Evolutionary conservation across 2,888 invertebrate species (phyloP).

Genomic region (Acanthosepion lycidas): DNA sequence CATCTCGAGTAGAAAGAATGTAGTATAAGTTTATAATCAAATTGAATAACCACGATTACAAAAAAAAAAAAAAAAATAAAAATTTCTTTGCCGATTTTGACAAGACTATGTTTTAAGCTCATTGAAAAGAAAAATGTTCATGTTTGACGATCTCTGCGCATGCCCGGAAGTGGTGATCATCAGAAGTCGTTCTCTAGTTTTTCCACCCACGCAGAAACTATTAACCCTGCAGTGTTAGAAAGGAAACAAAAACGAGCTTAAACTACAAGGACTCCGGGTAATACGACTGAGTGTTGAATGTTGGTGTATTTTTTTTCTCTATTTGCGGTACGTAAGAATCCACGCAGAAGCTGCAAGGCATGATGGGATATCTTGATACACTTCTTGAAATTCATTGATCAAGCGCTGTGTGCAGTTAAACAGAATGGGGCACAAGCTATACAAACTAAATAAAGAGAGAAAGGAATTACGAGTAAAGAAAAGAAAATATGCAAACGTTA

Average conservation of each 20-base stretch:
- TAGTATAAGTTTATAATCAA: not conserved
- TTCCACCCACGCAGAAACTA: not conserved
- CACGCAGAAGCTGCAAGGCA: not conserved
- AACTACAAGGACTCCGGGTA: not conserved
- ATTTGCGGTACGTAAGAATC: not conserved
- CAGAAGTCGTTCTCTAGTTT: not conserved
- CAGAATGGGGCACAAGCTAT: not conserved
- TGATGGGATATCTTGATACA: conserved; percentile 14
- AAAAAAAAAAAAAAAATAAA: not conserved
- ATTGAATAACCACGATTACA: not conserved
- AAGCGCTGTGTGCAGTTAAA: not conserved
- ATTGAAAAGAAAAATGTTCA: not conserved
- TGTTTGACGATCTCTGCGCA: not conserved
- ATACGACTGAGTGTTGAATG: not conserved
- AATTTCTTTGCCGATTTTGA: not conserved
- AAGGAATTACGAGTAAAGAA: not conserved
- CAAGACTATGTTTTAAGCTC: not conserved
- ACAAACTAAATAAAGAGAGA: not conserved
- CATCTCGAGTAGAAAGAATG: too few relatives aligned
- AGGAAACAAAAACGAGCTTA: not conserved
- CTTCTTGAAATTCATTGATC: conserved; percentile 33
- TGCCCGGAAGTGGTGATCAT: conserved; percentile 6
- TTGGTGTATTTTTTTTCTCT: not conserved
- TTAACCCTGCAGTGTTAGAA: not conserved
- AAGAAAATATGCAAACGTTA: not conserved